Percentiles rank a stretch among this genome's conserved stretches.
phyloP scores from a whole-genome alignment of 2,888 invertebrate genomes.

The Zaprionus lineosus region DNA sequence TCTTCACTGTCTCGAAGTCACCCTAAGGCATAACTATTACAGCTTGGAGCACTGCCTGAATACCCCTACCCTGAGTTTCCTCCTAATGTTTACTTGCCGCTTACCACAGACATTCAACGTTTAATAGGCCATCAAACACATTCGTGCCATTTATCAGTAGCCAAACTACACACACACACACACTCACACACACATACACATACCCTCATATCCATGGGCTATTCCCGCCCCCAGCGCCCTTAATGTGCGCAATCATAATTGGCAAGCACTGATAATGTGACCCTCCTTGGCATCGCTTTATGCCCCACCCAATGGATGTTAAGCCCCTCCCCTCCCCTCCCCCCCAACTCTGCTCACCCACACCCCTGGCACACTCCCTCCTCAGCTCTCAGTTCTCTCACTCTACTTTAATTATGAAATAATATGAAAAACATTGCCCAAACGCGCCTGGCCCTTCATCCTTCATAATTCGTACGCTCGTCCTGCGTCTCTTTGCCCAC shows the following conservation, averaged over 20 bases:
- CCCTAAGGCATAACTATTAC: no score
- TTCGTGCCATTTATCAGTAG: constrained; percentile 43
- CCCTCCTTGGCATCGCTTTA: constrained; percentile 12
- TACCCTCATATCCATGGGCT: background rate
- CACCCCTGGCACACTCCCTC: background rate
- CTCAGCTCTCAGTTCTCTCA: background rate
- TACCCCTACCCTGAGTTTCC: constrained; percentile 1
- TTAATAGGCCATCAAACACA: constrained; percentile 70
- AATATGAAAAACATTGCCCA: constrained; percentile 51
- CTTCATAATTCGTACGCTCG: no score
- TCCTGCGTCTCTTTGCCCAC: constrained; percentile 44
- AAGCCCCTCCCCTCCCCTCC: background rate
- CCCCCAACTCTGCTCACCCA: background rate
- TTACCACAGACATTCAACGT: constrained; percentile 50
- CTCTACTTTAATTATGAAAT: constrained; percentile 64
- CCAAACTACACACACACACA: background rate
- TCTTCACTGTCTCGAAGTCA: no score
- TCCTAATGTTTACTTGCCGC: background rate
- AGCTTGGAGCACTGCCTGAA: no score
- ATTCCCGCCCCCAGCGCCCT: background rate
- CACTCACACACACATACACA: constrained; percentile 19
- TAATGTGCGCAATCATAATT: constrained; percentile 66
- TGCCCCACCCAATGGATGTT: background rate
- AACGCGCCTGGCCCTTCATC: background rate
- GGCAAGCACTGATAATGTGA: constrained; percentile 71